phyloP scores from a whole-genome alignment of 2,113 vertebrate genomes.

The Lepus timidus region DNA sequence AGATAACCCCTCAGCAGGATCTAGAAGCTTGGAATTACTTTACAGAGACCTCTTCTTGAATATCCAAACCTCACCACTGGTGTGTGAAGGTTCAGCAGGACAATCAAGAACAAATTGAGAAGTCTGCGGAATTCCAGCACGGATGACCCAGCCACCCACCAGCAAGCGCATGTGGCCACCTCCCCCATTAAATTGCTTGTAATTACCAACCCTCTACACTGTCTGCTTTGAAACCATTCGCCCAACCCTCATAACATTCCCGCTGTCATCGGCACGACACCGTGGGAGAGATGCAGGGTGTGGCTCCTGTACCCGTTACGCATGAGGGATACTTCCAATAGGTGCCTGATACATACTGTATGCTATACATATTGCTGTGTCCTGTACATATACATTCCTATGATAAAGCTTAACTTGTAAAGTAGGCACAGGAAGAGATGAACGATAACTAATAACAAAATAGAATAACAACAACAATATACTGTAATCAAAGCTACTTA shows the following conservation, averaged over 20 bases:
- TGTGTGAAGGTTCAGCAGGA: background rate
- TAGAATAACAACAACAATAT: background rate
- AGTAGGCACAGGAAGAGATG: background rate
- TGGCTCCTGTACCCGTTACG: background rate
- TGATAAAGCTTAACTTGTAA: background rate
- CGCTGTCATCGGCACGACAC: too few relatives aligned
- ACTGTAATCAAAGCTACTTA: background rate
- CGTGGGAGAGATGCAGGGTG: background rate
- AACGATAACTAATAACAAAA: background rate
- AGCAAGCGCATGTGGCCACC: background rate
- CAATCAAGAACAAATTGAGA: background rate
- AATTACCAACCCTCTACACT: background rate
- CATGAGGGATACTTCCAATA: background rate
- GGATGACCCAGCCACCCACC: background rate
- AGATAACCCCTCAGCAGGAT: background rate
- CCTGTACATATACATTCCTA: background rate
- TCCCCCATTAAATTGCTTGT: background rate
- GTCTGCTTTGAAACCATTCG: background rate
- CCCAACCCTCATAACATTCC: background rate
- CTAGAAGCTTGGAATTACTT: background rate
- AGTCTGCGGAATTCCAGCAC: background rate
- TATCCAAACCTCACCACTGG: background rate
- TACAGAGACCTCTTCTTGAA: background rate
- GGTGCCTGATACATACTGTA: background rate
- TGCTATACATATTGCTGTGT: background rate